Conservation (phyloP, 2,888 invertebrate species). For the Phyto melanocephala region DNA sequence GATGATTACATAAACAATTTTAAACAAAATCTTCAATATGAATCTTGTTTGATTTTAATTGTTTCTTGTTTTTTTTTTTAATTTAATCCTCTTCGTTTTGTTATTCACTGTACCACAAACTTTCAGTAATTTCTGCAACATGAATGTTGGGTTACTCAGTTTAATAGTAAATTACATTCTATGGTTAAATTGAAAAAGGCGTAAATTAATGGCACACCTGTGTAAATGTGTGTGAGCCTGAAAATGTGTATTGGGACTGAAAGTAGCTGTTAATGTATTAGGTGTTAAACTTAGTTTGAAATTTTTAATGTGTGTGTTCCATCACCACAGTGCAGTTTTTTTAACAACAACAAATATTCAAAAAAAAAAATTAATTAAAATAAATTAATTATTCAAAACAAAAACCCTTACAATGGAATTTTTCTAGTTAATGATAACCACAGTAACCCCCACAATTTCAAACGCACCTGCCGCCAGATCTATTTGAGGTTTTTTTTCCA, state of each 20-base stretch:
- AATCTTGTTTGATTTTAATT: too few species aligned
- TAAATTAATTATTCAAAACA: too few species aligned
- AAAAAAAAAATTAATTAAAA: too few species aligned
- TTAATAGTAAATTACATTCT: conserved; percentile 45
- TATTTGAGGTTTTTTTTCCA: background rate
- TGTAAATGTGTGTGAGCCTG: background rate
- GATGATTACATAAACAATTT: too few species aligned
- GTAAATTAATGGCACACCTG: conserved; percentile 48
- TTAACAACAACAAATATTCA: too few species aligned
- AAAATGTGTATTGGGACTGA: background rate
- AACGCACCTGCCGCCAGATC: background rate
- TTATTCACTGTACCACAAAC: background rate
- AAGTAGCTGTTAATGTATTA: background rate
- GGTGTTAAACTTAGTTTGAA: too few species aligned
- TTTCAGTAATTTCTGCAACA: background rate
- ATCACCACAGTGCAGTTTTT: too few species aligned
- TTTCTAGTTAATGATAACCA: too few species aligned
- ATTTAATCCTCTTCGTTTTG: background rate
- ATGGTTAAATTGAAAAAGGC: conserved; percentile 46
- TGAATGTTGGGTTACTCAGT: background rate
- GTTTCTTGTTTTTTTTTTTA: background rate
- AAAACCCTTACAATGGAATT: too few species aligned
- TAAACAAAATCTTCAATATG: too few species aligned
- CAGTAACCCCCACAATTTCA: background rate
- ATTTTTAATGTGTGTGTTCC: too few species aligned